phyloP scores from a whole-genome alignment of 2,888 invertebrate genomes.

The Amphimallon solstitiale region DNA sequence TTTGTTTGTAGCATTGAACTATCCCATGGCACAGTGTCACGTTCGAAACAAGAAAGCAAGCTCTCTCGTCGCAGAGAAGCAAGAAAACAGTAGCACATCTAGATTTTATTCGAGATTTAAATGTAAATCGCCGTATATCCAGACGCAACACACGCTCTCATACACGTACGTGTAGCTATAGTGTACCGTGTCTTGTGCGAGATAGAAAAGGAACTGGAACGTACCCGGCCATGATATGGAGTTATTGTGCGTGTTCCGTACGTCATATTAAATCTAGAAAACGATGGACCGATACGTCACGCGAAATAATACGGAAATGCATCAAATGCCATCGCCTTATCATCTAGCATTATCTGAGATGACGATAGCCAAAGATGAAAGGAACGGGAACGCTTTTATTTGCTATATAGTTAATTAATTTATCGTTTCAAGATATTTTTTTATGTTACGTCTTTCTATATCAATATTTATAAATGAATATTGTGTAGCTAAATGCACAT shows the following conservation, averaged over 20 bases:
- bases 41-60: constrained; percentile 5
- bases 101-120: constrained; percentile 26
- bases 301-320: too few relatives aligned
- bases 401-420: too few relatives aligned
- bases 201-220: not conserved
- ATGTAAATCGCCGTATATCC: constrained; percentile 22
- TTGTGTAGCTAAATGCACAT: too few relatives aligned
- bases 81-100: constrained; percentile 24
- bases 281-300: not conserved
- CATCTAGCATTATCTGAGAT: too few relatives aligned
- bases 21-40: constrained; percentile 3
- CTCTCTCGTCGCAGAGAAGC: constrained; percentile 8
- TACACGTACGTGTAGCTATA: not conserved
- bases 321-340: too few relatives aligned
- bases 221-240: not conserved
- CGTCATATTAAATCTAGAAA: constrained; percentile 7
- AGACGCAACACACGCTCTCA: not conserved
- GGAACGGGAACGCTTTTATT: too few relatives aligned
- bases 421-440: too few relatives aligned
- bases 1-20: not conserved
- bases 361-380: too few relatives aligned
- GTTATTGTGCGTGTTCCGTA: not conserved
- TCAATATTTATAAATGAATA: too few relatives aligned
- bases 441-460: too few relatives aligned
- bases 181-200: too few relatives aligned